phyloP scores from a whole-genome alignment of 2,797 vertebrate genomes.

The Halcyon chelicuti region DNA sequence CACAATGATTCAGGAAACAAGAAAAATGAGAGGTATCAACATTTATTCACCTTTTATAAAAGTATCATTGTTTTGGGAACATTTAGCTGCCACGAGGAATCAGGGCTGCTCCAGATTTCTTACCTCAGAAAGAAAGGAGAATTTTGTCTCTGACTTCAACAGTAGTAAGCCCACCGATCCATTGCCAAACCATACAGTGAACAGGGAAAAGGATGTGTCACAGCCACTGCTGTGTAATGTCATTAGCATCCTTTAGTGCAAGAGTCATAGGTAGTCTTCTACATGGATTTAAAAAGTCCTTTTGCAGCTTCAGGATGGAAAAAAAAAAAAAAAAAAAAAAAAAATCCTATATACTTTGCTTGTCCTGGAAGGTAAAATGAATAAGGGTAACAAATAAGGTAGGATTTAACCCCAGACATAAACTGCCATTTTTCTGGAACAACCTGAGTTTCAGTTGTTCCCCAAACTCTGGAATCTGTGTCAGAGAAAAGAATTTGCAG shows the following conservation, averaged over 20 bases:
- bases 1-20: not conserved
- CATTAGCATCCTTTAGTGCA: not conserved
- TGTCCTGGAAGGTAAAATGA: not conserved
- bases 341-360: not conserved
- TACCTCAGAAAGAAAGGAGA: conserved; percentile 6
- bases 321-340: not conserved
- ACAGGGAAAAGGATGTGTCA: not conserved
- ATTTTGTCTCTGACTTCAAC: not conserved
- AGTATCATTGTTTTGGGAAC: not conserved
- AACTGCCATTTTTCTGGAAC: not conserved
- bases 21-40: not conserved
- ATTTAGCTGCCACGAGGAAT: not conserved
- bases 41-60: not conserved
- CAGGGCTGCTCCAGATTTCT: not conserved
- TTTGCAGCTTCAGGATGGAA: not conserved
- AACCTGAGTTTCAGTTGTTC: not conserved
- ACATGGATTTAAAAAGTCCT: not conserved
- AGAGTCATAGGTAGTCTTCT: not conserved
- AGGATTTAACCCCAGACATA: not conserved
- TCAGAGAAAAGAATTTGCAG: conserved; percentile 34
- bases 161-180: not conserved
- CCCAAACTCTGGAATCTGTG: not conserved
- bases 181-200: conserved; percentile 21
- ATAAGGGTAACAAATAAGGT: not conserved
- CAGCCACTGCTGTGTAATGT: not conserved